Evolutionary conservation across 2,888 invertebrate species (phyloP).

Genomic region (Hoplodrina ambigua): DNA sequence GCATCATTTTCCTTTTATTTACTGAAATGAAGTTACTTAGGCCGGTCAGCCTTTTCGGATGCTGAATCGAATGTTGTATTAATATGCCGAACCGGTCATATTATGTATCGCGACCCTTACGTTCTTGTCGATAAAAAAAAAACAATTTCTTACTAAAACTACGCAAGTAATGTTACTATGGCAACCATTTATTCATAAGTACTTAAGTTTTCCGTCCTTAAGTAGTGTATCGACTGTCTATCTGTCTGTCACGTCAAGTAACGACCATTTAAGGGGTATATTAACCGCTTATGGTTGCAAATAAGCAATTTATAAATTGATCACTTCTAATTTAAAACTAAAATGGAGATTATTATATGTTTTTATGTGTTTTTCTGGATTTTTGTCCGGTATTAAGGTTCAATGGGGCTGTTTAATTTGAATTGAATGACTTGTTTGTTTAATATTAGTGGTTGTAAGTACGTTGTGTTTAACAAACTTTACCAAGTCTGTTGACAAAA

Average conservation of each 20-base stretch:
- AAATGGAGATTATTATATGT: constrained; percentile 80
- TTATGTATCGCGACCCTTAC: not conserved
- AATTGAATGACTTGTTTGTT: constrained; percentile 53
- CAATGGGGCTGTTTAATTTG: constrained; percentile 37
- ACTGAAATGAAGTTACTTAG: too few species aligned
- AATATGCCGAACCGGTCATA: too few species aligned
- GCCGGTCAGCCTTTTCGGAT: too few species aligned
- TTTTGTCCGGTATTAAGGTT: constrained; percentile 51
- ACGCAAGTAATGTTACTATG: constrained; percentile 12
- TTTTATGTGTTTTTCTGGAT: constrained; percentile 59
- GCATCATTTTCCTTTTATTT: too few species aligned
- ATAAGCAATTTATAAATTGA: constrained; percentile 82
- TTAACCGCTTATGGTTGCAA: constrained; percentile 85
- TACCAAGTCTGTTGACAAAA: constrained; percentile 15
- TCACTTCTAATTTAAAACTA: constrained; percentile 68
- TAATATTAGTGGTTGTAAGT: constrained; percentile 17
- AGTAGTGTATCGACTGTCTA: constrained; percentile 71
- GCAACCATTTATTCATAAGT: constrained; percentile 26
- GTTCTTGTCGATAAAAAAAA: constrained; percentile 6
- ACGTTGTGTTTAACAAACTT: constrained; percentile 30
- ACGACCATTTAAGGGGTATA: constrained; percentile 79
- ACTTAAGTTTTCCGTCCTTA: constrained; percentile 64
- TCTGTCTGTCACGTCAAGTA: constrained; percentile 79
- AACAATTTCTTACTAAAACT: constrained; percentile 10
- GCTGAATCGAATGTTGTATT: too few species aligned